Evolutionary conservation across 2,888 invertebrate species (phyloP).

Genomic region (Xestia rhomboidea): DNA sequence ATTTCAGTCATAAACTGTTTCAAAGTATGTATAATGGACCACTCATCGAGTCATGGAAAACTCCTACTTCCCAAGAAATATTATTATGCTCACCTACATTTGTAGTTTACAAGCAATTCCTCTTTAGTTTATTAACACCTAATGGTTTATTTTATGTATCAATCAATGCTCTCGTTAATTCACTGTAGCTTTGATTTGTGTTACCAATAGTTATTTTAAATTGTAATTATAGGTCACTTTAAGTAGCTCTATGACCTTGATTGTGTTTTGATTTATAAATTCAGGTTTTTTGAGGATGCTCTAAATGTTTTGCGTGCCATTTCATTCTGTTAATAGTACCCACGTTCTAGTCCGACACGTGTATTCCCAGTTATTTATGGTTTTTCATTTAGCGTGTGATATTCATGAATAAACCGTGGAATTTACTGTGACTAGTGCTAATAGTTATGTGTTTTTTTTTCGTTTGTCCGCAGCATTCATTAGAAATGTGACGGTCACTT

Average conservation of each 20-base stretch:
- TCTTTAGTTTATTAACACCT: constrained; percentile 44
- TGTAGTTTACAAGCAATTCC: constrained; percentile 34
- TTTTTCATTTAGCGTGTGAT: neutral
- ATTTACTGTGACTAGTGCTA: neutral
- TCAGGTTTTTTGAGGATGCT: constrained; percentile 5
- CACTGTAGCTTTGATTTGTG: constrained; percentile 21
- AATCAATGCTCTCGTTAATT: constrained; percentile 38
- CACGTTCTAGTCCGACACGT: constrained; percentile 8
- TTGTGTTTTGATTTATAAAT: constrained; percentile 37
- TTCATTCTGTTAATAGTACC: constrained; percentile 17
- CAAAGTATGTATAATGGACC: constrained; percentile 10
- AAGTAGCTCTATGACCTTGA: constrained; percentile 48
- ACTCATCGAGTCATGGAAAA: constrained; percentile 15
- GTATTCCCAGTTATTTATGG: constrained; percentile 16
- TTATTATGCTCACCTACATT: constrained; percentile 36
- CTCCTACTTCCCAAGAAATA: constrained; percentile 4
- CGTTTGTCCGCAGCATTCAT: neutral
- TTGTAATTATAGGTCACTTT: constrained; percentile 50
- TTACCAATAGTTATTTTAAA: constrained; percentile 35
- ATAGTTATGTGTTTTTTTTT: neutral
- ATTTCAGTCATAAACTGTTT: constrained; percentile 21
- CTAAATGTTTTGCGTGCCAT: constrained; percentile 19
- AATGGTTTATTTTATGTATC: constrained; percentile 42
- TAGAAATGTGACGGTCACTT: neutral
- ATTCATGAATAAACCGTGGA: neutral